phyloP scores from a whole-genome alignment of 2,888 invertebrate species.

The Abrostola tripartita region DNA sequence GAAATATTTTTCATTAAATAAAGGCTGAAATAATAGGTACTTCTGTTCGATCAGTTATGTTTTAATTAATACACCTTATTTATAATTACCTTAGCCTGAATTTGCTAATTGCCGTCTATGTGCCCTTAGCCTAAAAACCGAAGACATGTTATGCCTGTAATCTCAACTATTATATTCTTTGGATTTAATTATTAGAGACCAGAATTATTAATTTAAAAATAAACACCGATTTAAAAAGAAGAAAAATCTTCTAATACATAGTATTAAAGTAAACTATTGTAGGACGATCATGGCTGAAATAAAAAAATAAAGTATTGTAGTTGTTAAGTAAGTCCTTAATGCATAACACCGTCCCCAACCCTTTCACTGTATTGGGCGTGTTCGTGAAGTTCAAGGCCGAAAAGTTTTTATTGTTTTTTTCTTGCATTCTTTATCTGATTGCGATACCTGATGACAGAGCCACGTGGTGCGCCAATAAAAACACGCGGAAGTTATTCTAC shows the following conservation, averaged over 20 bases:
- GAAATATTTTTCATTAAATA: conserved; percentile 19
- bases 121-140: conserved; percentile 44
- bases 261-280: no score
- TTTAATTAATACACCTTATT: conserved; percentile 21
- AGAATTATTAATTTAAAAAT: neutral
- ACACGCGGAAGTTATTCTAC: neutral
- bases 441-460: conserved; percentile 3
- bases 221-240: neutral
- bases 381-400: conserved; percentile 51
- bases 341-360: conserved; percentile 30
- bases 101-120: conserved; percentile 33
- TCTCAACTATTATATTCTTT: conserved; percentile 5
- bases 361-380: conserved; percentile 46
- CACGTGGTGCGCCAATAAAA: conserved; percentile 5
- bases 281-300: no score
- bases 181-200: neutral
- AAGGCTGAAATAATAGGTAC: conserved; percentile 21
- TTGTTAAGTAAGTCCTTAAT: neutral
- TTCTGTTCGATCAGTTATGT: conserved; percentile 22
- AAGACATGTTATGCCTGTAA: conserved; percentile 22
- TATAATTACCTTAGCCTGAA: conserved; percentile 40
- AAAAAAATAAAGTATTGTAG: no score
- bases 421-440: conserved; percentile 8
- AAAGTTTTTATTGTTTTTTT: conserved; percentile 17
- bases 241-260: neutral